Percentiles rank a stretch among this genome's conserved stretches.
Evolutionary conservation across 1,140 invertebrate genomes (phyloP).

Genomic region (Calycopis cecrops): DNA sequence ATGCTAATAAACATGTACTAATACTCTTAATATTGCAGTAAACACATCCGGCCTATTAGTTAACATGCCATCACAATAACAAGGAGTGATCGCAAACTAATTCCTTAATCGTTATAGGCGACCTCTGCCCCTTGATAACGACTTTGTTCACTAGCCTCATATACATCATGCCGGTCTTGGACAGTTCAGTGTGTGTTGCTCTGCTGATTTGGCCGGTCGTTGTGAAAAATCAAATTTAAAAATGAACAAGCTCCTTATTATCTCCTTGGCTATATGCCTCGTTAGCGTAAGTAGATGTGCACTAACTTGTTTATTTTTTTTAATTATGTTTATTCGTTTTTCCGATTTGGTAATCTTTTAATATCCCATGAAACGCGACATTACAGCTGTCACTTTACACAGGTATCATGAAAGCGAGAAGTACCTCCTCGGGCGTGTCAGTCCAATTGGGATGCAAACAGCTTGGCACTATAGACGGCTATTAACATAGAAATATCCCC

Average conservation of each 20-base stretch:
- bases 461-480: too few relatives aligned
- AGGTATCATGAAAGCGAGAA: too few relatives aligned
- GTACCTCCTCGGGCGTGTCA: too few relatives aligned
- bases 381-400: too few relatives aligned
- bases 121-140: slow-evolving; percentile 30
- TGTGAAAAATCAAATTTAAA: too few relatives aligned
- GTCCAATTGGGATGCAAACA: too few relatives aligned
- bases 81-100: slow-evolving; percentile 26
- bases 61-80: too few relatives aligned
- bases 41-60: slow-evolving; percentile 20
- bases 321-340: background rate
- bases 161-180: background rate
- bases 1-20: too few relatives aligned
- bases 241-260: slow-evolving; percentile 40
- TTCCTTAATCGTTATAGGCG: slow-evolving; percentile 36
- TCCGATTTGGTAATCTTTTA: too few relatives aligned
- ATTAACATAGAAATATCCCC: too few relatives aligned
- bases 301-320: slow-evolving; percentile 11
- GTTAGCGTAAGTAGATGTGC: slow-evolving; percentile 37
- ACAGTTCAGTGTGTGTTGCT: background rate
- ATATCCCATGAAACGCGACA: too few relatives aligned
- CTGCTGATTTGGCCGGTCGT: slow-evolving; percentile 24
- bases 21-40: slow-evolving; percentile 18
- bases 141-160: background rate
- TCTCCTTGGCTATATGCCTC: slow-evolving; percentile 42